A percentile compares a stretch with the other conserved stretches of the same genome.
phyloP scores from a whole-genome alignment of 2,113 vertebrate species.

The Scartelaos histophorus region DNA sequence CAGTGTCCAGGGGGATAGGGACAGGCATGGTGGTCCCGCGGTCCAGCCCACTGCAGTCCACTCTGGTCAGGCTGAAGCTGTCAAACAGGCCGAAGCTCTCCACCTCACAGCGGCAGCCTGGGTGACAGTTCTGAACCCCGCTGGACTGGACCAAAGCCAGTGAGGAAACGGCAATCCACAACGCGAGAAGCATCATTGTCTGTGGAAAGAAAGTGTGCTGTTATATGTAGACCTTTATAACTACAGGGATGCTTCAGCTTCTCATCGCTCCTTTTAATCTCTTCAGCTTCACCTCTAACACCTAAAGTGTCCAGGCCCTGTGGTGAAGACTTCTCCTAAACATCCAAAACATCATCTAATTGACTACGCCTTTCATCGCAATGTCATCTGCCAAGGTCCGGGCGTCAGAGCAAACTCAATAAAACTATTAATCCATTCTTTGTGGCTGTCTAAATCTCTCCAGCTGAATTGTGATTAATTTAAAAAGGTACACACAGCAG shows the following conservation, averaged over 20 bases:
- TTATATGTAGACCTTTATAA: background rate
- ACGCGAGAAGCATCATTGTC: slow-evolving; percentile 64
- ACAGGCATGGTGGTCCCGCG: slow-evolving; percentile 81
- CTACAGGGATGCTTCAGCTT: background rate
- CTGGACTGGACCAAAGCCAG: slow-evolving; percentile 50
- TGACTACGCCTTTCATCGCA: no score
- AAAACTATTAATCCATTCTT: no score
- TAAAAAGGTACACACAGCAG: no score
- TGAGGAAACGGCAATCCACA: slow-evolving; percentile 61
- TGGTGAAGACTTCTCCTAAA: no score
- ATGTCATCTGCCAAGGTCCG: no score
- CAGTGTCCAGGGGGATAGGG: slow-evolving; percentile 91
- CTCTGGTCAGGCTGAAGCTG: slow-evolving; percentile 95
- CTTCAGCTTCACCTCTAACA: no score
- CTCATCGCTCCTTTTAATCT: no score
- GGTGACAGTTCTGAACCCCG: slow-evolving; percentile 83
- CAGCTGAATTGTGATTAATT: no score
- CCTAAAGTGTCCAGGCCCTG: no score
- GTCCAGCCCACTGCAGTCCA: slow-evolving; percentile 88
- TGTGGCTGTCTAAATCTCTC: no score
- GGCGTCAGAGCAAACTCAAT: no score
- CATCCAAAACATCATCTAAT: no score
- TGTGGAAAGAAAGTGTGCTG: slow-evolving; percentile 33
- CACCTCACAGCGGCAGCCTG: slow-evolving; percentile 89
- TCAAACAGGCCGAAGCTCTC: slow-evolving; percentile 95